Conservation (phyloP, 1,140 invertebrate species). For the Frieseomelitta varia region DNA sequence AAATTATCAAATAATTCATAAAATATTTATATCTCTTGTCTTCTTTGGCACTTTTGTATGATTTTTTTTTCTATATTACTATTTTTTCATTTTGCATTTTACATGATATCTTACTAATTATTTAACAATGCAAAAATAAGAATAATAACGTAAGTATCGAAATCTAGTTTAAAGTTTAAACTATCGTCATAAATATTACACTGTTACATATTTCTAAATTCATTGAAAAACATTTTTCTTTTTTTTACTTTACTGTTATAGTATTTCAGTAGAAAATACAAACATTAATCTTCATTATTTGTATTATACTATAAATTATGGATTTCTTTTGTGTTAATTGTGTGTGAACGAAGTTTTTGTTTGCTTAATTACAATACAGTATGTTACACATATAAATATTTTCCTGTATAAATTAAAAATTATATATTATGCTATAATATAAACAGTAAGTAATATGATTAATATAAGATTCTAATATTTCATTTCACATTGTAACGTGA, state of each 20-base stretch:
- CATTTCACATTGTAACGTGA: background rate
- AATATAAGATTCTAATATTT: conserved; percentile 19
- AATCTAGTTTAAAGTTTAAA: background rate
- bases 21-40: conserved; percentile 16
- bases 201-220: conserved; percentile 7
- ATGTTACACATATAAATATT: conserved; percentile 29
- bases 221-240: background rate
- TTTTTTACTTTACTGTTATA: background rate
- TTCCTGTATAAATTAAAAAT: background rate
- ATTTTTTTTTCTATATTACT: conserved; percentile 10
- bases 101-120: conserved; percentile 9
- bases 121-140: conserved; percentile 1
- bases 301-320: conserved; percentile 17
- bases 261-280: conserved; percentile 35
- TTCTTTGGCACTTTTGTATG: conserved; percentile 39
- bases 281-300: conserved; percentile 25
- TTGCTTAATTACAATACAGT: conserved; percentile 12
- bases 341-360: conserved; percentile 10
- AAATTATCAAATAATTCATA: conserved; percentile 14
- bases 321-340: background rate
- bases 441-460: background rate
- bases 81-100: conserved; percentile 13
- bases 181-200: conserved; percentile 16
- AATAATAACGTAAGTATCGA: conserved; percentile 5
- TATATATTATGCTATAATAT: background rate